A percentile compares a stretch with the other conserved stretches of the same genome.
These are phyloP conservation scores for Montipora cactus DNA, from an alignment of 64 coral and sea anemone genomes.

Conservation along the genomic window DNA sequence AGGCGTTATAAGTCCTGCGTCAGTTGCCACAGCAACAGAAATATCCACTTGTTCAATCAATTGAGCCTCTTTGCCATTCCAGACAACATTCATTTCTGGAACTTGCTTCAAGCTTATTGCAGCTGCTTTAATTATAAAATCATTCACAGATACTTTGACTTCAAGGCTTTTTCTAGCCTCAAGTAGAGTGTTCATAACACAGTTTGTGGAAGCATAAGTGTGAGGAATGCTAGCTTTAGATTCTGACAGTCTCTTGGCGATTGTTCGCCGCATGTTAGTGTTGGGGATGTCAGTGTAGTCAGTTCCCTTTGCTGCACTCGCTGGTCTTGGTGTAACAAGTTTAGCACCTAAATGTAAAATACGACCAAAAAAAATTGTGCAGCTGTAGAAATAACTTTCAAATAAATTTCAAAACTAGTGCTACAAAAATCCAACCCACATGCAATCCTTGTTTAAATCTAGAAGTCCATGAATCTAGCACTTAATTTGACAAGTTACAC, in stretches of 20 bases:
- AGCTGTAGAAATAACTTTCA: background rate
- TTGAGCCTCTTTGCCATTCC: slow-evolving; percentile 65
- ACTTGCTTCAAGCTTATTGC: slow-evolving; percentile 67
- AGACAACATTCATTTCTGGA: slow-evolving; percentile 85
- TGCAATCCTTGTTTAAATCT: background rate
- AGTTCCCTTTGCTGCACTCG: background rate
- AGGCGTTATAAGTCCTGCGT: slow-evolving; percentile 85
- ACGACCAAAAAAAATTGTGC: background rate
- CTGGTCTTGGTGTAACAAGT: background rate
- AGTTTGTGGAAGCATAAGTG: slow-evolving; percentile 81
- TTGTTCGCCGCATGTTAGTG: slow-evolving; percentile 72
- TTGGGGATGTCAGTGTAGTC: slow-evolving; percentile 72
- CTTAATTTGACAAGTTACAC: too few species aligned
- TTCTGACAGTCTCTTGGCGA: slow-evolving; percentile 90
- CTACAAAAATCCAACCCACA: slow-evolving; percentile 7
- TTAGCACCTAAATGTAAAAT: slow-evolving; percentile 2
- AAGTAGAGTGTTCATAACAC: slow-evolving; percentile 81
- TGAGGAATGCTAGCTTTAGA: slow-evolving; percentile 90
- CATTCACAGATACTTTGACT: slow-evolving; percentile 83
- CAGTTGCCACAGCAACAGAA: slow-evolving; percentile 86
- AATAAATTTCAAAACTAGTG: too few species aligned
- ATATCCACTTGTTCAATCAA: slow-evolving; percentile 79
- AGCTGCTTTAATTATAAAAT: slow-evolving; percentile 88
- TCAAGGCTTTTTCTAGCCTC: slow-evolving; percentile 60
- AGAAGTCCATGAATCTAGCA: too few species aligned